Conservation (phyloP, 2,888 invertebrate species). For the Andricus quercusramuli region DNA sequence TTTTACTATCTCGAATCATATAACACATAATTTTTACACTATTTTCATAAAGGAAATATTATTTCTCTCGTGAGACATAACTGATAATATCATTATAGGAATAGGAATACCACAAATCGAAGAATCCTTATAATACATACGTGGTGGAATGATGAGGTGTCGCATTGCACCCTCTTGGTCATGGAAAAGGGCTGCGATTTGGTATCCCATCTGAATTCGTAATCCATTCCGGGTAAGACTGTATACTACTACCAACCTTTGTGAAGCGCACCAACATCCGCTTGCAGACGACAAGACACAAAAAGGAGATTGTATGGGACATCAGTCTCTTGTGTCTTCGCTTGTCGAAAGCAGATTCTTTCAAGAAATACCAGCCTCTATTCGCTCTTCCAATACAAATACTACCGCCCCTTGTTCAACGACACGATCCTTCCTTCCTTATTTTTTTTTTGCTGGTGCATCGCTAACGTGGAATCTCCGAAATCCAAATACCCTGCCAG, state of each 20-base stretch:
- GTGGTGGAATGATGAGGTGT: slow-evolving; percentile 69
- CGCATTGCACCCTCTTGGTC: slow-evolving; percentile 57
- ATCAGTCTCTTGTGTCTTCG: slow-evolving; percentile 47
- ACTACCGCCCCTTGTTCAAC: slow-evolving; percentile 46
- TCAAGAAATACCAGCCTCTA: slow-evolving; percentile 61
- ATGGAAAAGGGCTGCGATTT: slow-evolving; percentile 57
- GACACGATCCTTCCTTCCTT: slow-evolving; percentile 38
- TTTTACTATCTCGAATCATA: too few relatives aligned
- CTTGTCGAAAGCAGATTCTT: slow-evolving; percentile 58
- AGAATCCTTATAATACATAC: slow-evolving; percentile 52
- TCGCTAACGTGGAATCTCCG: slow-evolving; percentile 55
- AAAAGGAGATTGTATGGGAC: slow-evolving; percentile 36
- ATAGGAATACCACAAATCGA: slow-evolving; percentile 28
- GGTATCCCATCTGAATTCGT: slow-evolving; percentile 71
- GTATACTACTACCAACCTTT: slow-evolving; percentile 17
- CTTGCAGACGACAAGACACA: slow-evolving; percentile 41
- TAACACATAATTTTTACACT: too few relatives aligned
- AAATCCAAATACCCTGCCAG: slow-evolving; percentile 57
- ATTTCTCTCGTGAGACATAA: too few relatives aligned
- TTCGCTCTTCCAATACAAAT: slow-evolving; percentile 64
- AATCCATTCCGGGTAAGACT: slow-evolving; percentile 69
- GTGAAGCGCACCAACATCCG: slow-evolving; percentile 25
- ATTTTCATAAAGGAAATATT: too few relatives aligned
- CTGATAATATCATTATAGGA: neutral
- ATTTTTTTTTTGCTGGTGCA: slow-evolving; percentile 19